phyloP scores from a whole-genome alignment of 2,113 vertebrate genomes.

The Paraplagusia blochii region DNA sequence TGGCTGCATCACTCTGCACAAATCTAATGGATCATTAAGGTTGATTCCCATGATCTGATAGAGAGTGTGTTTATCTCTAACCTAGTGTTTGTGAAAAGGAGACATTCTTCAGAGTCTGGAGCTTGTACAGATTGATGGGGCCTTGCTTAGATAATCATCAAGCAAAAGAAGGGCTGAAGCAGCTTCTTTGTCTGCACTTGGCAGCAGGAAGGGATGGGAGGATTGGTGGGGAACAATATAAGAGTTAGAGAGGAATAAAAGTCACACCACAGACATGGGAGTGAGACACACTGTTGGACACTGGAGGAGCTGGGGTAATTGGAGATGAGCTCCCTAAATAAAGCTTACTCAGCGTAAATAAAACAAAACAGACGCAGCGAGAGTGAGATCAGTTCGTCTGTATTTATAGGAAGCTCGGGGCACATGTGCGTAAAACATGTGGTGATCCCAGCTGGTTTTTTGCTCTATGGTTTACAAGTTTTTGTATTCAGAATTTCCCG shows the following conservation, averaged over 20 bases:
- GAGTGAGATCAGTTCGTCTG: conserved; percentile 11
- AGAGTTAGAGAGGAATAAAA: conserved; percentile 64
- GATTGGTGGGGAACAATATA: conserved; percentile 61
- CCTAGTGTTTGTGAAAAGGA: conserved; percentile 45
- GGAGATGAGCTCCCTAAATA: conserved; percentile 4
- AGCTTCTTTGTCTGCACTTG: conserved; percentile 69
- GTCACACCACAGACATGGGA: conserved; percentile 63
- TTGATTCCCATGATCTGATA: conserved; percentile 54
- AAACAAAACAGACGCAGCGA: conserved; percentile 38
- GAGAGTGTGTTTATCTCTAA: conserved; percentile 41
- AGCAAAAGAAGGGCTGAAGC: conserved; percentile 64
- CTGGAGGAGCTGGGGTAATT: conserved; percentile 36
- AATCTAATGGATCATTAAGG: conserved; percentile 53
- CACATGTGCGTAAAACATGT: conserved; percentile 16
- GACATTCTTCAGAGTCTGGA: conserved; percentile 66
- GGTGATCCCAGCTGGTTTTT: neutral
- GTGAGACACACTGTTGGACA: conserved; percentile 60
- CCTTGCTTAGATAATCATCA: conserved; percentile 66
- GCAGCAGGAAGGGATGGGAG: conserved; percentile 51
- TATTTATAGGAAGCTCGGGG: conserved; percentile 27
- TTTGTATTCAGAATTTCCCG: too few species aligned
- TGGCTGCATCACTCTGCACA: conserved; percentile 30
- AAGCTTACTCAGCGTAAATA: conserved; percentile 18
- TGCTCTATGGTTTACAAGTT: conserved; percentile 1
- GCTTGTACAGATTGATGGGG: conserved; percentile 63